Conservation (phyloP, 1,140 invertebrate genomes). For the Periplaneta americana region DNA sequence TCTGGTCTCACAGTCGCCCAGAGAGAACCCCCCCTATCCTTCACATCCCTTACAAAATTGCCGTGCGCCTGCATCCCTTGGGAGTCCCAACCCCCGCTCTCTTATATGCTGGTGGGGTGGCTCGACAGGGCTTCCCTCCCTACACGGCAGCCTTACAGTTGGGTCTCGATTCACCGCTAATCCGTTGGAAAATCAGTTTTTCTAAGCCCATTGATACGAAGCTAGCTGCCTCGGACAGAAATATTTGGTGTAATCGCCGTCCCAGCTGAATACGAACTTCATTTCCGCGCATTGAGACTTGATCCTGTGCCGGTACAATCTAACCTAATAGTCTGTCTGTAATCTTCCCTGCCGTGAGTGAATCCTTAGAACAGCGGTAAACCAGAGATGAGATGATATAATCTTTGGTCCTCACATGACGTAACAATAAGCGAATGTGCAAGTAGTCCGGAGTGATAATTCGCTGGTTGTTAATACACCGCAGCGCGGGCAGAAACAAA, state of each 20-base stretch:
- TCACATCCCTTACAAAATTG: neutral
- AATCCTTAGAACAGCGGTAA: neutral
- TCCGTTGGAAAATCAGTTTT: constrained; percentile 23
- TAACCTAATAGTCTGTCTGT: neutral
- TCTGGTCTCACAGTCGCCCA: neutral
- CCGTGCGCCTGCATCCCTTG: neutral
- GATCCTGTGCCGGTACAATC: neutral
- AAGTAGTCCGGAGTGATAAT: neutral
- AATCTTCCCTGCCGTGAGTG: neutral
- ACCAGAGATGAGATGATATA: neutral
- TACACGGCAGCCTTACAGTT: neutral
- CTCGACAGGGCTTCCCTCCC: neutral
- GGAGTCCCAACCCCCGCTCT: neutral
- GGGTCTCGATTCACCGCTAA: constrained; percentile 20
- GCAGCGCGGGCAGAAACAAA: neutral
- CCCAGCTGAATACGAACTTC: neutral
- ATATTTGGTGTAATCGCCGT: constrained; percentile 18
- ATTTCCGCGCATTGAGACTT: neutral
- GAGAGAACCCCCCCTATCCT: neutral
- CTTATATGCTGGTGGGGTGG: neutral
- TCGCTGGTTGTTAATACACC: neutral
- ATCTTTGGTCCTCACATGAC: neutral
- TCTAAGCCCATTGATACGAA: constrained; percentile 22
- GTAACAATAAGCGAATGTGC: neutral
- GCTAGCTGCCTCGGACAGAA: constrained; percentile 13